phyloP scores from a whole-genome alignment of 2,888 invertebrate species.

The Poecilobothrus nobilitatus region DNA sequence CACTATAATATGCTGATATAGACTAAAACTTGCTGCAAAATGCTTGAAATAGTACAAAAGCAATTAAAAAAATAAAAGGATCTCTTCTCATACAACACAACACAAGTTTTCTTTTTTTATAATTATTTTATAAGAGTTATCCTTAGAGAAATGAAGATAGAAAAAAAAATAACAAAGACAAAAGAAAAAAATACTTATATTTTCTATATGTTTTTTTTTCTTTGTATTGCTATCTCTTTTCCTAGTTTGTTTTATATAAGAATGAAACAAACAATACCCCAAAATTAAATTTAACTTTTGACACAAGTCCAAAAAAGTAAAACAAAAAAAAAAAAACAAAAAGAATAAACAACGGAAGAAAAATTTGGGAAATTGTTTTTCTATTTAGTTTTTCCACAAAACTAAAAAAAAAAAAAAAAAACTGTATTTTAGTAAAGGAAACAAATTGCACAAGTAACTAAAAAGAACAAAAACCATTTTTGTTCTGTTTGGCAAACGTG shows the following conservation, averaged over 20 bases:
- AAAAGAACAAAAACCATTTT: neutral
- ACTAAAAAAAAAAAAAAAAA: no score
- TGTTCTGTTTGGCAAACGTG: slow-evolving; percentile 1
- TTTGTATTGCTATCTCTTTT: neutral
- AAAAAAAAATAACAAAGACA: neutral
- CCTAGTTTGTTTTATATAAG: neutral
- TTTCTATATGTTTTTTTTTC: neutral
- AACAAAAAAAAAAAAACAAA: no score
- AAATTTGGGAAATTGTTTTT: neutral
- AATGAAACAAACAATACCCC: neutral
- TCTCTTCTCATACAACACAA: neutral
- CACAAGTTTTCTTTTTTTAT: neutral
- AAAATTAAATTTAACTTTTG: slow-evolving; percentile 4
- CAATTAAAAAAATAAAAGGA: slow-evolving; percentile 1
- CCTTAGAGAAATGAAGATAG: neutral
- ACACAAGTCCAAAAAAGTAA: neutral
- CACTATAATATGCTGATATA: no score
- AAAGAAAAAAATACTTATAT: neutral
- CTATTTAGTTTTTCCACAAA: neutral
- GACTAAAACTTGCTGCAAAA: no score
- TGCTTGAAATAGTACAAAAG: neutral
- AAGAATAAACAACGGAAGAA: no score
- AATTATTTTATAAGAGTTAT: neutral
- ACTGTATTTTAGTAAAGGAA: no score
- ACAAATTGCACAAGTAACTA: no score